Evolutionary conservation across 2,797 vertebrate genomes (phyloP).

Genomic region (Leontopithecus rosalia): DNA sequence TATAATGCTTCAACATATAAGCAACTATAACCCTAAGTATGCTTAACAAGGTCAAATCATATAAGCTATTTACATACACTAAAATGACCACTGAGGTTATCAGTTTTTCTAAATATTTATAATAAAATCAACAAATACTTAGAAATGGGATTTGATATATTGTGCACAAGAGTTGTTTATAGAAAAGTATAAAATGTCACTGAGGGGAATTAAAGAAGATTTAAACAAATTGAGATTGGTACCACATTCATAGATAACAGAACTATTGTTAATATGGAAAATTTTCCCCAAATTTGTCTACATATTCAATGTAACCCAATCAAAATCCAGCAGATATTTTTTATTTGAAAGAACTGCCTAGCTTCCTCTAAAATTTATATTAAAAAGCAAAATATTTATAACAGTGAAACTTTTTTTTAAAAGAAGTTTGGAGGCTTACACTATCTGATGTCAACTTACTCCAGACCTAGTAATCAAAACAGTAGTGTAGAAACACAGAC

Average conservation of each 20-base stretch:
- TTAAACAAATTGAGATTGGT: not conserved
- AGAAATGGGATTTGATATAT: not conserved
- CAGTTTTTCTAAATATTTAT: not conserved
- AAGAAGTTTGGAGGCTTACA: not conserved
- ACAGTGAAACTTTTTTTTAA: not conserved
- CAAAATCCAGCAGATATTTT: not conserved
- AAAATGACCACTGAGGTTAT: not conserved
- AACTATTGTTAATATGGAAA: not conserved
- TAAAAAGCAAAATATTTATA: not conserved
- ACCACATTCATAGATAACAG: not conserved
- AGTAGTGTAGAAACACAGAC: not conserved
- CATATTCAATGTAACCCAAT: not conserved
- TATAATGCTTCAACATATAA: not conserved
- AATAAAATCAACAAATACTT: not conserved
- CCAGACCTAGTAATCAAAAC: not conserved
- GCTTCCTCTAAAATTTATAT: not conserved
- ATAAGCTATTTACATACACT: not conserved
- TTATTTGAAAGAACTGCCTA: not conserved
- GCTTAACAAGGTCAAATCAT: not conserved
- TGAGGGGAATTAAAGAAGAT: not conserved
- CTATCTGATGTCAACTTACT: not conserved
- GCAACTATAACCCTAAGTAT: not conserved
- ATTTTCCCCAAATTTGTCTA: not conserved
- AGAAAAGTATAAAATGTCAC: not conserved
- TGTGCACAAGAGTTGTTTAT: not conserved